Evolutionary conservation across 2,888 invertebrate species (phyloP).

Genomic region (Pristionchus fissidentatus): DNA sequence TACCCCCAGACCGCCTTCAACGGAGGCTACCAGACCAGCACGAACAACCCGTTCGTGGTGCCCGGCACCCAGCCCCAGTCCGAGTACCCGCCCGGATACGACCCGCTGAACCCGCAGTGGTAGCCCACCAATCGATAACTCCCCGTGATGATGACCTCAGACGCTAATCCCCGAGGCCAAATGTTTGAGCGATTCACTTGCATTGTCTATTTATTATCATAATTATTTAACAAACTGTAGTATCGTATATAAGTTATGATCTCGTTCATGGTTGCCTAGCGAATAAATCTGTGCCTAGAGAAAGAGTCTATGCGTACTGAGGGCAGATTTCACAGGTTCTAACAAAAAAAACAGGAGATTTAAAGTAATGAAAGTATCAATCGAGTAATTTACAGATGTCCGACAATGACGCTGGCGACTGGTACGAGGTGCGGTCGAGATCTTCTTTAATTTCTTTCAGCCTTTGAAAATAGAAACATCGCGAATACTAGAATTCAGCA

Average conservation of each 20-base stretch:
- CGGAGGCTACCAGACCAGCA: conserved; percentile 22
- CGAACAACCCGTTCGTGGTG: conserved; percentile 4
- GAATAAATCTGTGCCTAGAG: conserved; percentile 34
- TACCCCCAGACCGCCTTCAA: conserved; percentile 37
- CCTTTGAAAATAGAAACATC: too few relatives aligned
- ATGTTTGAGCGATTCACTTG: neutral
- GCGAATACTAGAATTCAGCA: too few relatives aligned
- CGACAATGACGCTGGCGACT: neutral
- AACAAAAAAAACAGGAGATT: neutral
- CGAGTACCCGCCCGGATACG: conserved; percentile 62
- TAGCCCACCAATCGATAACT: conserved; percentile 51
- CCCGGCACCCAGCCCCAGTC: conserved; percentile 52
- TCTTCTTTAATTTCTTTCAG: too few relatives aligned
- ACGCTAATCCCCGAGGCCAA: neutral
- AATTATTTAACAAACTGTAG: neutral
- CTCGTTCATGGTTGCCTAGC: conserved; percentile 19
- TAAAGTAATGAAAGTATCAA: neutral
- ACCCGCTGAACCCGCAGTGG: conserved; percentile 74
- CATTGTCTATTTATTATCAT: neutral
- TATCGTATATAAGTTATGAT: conserved; percentile 13
- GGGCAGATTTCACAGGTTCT: conserved; percentile 21
- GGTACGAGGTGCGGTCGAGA: conserved; percentile 38
- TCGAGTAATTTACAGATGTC: conserved; percentile 4
- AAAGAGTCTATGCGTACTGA: neutral
- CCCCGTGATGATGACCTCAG: conserved; percentile 67